Evolutionary conservation across 2,888 invertebrate genomes (phyloP).

Genomic region (Eilema griseolum): DNA sequence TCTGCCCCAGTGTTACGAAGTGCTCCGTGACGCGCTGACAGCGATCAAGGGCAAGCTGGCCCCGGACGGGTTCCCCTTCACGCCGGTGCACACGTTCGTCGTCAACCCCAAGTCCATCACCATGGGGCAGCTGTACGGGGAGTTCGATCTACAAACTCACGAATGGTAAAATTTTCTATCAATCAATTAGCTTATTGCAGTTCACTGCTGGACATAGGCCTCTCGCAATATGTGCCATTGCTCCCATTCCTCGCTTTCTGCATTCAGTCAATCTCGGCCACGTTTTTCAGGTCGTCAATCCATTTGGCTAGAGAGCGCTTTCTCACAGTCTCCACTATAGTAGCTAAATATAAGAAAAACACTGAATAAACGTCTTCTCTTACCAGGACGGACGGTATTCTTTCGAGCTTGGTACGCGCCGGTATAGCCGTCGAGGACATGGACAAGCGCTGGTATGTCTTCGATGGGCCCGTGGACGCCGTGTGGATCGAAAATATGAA

Average conservation of each 20-base stretch:
- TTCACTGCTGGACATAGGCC: no score
- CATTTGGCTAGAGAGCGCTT: no score
- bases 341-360: background rate
- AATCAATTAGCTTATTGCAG: no score
- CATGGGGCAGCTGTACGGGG: slow-evolving; percentile 94
- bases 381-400: slow-evolving; percentile 92
- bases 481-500: slow-evolving; percentile 98
- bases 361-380: no score
- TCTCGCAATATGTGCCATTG: no score
- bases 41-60: slow-evolving; percentile 89
- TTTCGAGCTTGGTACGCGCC: slow-evolving; percentile 90
- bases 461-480: slow-evolving; percentile 96
- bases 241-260: no score
- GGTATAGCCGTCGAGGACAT: slow-evolving; percentile 89
- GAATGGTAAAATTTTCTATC: slow-evolving; percentile 90
- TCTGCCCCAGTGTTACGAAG: slow-evolving; percentile 89
- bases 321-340: no score
- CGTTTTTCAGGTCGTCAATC: no score
- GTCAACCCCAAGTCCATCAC: slow-evolving; percentile 94
- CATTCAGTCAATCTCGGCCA: no score
- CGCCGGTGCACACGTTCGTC: slow-evolving; percentile 87
- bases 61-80: slow-evolving; percentile 90
- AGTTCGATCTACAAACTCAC: slow-evolving; percentile 92
- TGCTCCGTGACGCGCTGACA: slow-evolving; percentile 89
- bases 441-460: slow-evolving; percentile 92